Percentiles rank a stretch among this genome's conserved stretches.
These are phyloP conservation scores for Caenorhabditis tropicalis DNA, from an alignment of 1,140 invertebrate species.

Conservation along the genomic window DNA sequence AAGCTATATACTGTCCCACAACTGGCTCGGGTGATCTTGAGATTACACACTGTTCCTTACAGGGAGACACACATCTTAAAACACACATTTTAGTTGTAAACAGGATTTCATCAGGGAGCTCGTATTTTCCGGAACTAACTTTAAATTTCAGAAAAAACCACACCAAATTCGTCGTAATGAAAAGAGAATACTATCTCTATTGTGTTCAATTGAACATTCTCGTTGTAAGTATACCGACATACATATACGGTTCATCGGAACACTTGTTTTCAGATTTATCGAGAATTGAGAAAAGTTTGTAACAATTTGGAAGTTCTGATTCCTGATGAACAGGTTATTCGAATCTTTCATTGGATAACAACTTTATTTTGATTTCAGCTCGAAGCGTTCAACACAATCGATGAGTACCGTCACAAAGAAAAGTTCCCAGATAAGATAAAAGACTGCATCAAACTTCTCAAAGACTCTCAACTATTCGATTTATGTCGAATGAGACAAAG, in stretches of 20 bases:
- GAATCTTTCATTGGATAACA: neutral
- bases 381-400: neutral
- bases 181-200: neutral
- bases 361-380: neutral
- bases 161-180: neutral
- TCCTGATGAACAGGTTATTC: neutral
- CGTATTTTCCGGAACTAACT: no score
- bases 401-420: neutral
- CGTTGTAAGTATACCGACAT: neutral
- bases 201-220: neutral
- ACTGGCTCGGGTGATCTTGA: no score
- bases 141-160: neutral
- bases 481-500: slow-evolving; percentile 18
- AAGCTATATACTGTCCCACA: no score
- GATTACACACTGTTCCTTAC: no score
- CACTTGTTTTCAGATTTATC: neutral
- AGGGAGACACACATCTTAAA: no score
- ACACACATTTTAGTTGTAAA: no score
- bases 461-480: neutral
- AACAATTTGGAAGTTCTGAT: neutral
- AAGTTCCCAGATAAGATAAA: neutral
- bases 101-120: no score
- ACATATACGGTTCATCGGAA: neutral
- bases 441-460: neutral
- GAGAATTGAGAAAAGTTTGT: neutral